Evolutionary conservation across 2,797 vertebrate species (phyloP).

Genomic region (Esox masquinongy): DNA sequence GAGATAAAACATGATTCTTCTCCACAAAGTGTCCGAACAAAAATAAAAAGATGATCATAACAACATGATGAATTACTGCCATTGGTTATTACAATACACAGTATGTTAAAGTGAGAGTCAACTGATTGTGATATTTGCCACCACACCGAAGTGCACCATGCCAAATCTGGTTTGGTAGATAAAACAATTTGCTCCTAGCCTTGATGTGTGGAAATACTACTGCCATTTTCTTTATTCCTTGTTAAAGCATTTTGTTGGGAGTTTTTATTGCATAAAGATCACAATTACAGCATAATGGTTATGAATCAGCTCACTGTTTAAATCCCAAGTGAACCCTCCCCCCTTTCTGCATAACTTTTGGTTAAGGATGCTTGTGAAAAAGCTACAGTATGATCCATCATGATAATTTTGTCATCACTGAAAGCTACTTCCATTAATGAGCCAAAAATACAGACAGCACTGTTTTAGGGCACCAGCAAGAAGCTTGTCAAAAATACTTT

Average conservation of each 20-base stretch:
- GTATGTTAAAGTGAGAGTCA: background rate
- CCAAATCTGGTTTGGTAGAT: too few species aligned
- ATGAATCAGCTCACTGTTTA: constrained; percentile 32
- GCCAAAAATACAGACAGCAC: background rate
- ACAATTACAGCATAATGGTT: constrained; percentile 39
- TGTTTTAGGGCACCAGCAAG: background rate
- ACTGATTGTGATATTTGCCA: background rate
- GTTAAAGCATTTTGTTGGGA: background rate
- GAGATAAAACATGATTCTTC: constrained; percentile 44
- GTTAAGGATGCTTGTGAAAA: constrained; percentile 15
- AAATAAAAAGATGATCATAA: constrained; percentile 86
- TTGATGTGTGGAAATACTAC: background rate
- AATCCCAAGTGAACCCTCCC: background rate
- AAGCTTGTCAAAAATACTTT: background rate
- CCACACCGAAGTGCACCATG: background rate
- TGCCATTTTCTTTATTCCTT: background rate
- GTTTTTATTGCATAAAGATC: constrained; percentile 46
- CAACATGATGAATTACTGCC: constrained; percentile 76
- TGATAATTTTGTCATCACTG: background rate
- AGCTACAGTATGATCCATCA: background rate
- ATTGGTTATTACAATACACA: constrained; percentile 71
- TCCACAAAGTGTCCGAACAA: constrained; percentile 70
- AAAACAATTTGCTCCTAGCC: too few species aligned
- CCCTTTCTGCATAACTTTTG: constrained; percentile 1
- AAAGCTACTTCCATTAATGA: background rate